A percentile compares a stretch with the other conserved stretches of the same genome.
phyloP scores from a whole-genome alignment of 2,113 vertebrate genomes.

The Panurus biarmicus region DNA sequence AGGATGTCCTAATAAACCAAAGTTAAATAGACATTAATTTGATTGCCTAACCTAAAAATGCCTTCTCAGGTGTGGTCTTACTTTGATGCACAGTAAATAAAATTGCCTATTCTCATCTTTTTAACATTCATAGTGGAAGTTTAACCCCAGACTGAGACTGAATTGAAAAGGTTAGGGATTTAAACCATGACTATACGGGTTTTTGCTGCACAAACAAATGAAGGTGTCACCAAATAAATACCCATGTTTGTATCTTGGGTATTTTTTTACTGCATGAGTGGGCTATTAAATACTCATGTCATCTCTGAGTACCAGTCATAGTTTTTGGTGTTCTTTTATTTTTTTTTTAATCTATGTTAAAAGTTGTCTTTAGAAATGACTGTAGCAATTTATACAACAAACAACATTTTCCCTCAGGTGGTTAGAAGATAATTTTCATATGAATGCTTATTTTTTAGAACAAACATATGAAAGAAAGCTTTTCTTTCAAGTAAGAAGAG shows the following conservation, averaged over 20 bases:
- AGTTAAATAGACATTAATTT: background rate
- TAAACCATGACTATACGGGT: background rate
- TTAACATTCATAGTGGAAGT: rapidly evolving
- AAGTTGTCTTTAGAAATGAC: background rate
- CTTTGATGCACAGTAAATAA: background rate
- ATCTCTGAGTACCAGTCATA: background rate
- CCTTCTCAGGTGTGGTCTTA: background rate
- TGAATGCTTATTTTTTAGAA: background rate
- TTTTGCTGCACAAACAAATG: background rate
- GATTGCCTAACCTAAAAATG: background rate
- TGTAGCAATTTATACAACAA: background rate
- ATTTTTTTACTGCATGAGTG: background rate
- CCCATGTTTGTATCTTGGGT: background rate
- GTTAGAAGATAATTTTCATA: background rate
- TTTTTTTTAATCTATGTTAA: background rate
- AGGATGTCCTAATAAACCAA: background rate
- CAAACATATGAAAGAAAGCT: background rate
- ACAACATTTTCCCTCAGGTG: background rate
- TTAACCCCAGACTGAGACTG: background rate
- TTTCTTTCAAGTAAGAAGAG: background rate
- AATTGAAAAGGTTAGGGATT: background rate
- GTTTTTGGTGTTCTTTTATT: background rate
- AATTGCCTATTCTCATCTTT: rapidly evolving
- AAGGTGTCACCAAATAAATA: background rate
- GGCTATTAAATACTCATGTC: background rate